A percentile compares a stretch with the other conserved stretches of the same genome.
Conservation (phyloP, 2,797 vertebrate species). For the Coracias cyanogaster region DNA sequence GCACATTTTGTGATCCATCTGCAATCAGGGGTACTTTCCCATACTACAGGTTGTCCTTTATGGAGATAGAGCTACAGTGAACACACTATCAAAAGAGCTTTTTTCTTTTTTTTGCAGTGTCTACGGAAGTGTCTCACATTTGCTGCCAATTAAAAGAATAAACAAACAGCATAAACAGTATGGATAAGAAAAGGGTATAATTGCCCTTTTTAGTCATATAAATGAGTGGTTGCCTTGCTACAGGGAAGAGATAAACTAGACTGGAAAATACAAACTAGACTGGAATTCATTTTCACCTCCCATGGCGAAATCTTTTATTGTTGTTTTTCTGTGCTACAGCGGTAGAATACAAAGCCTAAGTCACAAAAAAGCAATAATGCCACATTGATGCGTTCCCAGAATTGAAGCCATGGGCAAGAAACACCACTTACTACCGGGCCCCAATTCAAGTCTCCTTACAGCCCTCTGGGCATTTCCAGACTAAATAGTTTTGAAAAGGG, state of each 20-base stretch:
- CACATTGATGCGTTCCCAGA: background rate
- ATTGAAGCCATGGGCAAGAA: background rate
- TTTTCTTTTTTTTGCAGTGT: background rate
- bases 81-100: background rate
- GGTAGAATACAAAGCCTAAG: background rate
- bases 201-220: constrained; percentile 43
- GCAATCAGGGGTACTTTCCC: background rate
- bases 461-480: constrained; percentile 6
- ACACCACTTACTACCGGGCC: background rate
- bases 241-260: constrained; percentile 20
- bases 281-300: constrained; percentile 50
- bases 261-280: background rate
- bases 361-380: background rate
- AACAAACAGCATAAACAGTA: constrained; percentile 42
- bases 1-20: background rate
- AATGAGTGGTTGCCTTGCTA: constrained; percentile 40
- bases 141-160: constrained; percentile 70
- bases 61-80: background rate
- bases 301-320: constrained; percentile 18
- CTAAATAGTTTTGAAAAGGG: constrained; percentile 39
- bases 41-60: background rate
- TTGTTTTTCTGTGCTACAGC: background rate
- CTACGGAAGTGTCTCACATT: background rate
- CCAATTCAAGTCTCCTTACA: background rate
- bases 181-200: constrained; percentile 43